Base-by-base conservation (phyloP, 2,888 invertebrate genomes). In the Liposcelis brunnea region DNA sequence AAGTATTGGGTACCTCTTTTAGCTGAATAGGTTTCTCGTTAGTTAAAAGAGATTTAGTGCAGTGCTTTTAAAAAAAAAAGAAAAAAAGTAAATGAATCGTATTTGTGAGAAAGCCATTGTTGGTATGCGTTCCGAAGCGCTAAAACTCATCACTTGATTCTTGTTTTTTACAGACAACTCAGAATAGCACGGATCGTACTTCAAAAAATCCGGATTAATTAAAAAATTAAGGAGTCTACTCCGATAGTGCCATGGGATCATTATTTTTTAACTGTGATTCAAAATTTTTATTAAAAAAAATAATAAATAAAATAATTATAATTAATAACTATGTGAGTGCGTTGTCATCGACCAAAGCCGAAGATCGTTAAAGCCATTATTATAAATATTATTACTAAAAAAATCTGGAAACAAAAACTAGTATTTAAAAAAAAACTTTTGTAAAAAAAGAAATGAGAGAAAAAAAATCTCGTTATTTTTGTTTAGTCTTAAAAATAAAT, bases 1-100 rank as follows among this genome's bases (percentile, higher is more conserved):
- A 34, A 46, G 32, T 33, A 34, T 31, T 14, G 31, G 21, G 32
- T 26, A 26, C 5, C 8, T 18, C 47, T 47, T 47, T 37, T 46
- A 47, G 43, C 48, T 46, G 14, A 38, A 12, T 38, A 38, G 38
- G 38, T 10, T n/a, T 26, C 26, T 26, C 26, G n/a, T n/a, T n/a
- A n/a, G n/a, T n/a, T 10, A 38, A 15, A 38, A 38, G 18, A 6
- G 4, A 12, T 38, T 37, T 38, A 21, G 12, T 26, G 21, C 19
- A 38, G 40, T 38, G 15, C 15, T 18, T 18, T 18, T 3, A 15
- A 38, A 38, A 3, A 38, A 16, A 2, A 15, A 16, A 16, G 16
- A 3, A 38, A 38, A 38, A 38, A 38, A 26, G 4, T 15, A 38
- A 16, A 38, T 16, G 18, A 15, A 38, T 18, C 18, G 40, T 38